Evolutionary conservation across 2,113 vertebrate species (phyloP).

Genomic region (Ceyx cyanopectus): DNA sequence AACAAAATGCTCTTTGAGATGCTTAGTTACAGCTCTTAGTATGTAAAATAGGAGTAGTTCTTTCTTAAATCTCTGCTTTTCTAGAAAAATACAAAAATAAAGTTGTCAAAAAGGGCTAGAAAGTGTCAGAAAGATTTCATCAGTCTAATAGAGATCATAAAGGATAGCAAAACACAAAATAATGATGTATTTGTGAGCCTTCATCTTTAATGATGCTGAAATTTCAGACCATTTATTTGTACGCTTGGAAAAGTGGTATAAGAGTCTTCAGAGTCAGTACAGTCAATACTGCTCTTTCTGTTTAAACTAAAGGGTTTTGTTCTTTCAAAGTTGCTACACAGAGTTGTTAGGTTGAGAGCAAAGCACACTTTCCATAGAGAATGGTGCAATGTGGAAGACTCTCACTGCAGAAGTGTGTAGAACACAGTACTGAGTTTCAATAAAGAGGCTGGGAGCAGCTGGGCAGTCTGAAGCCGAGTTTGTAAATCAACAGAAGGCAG

Average conservation of each 20-base stretch:
- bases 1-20: neutral
- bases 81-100: neutral
- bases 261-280: neutral
- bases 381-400: neutral
- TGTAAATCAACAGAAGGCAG: neutral
- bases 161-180: neutral
- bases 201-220: constrained; percentile 11
- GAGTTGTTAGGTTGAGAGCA: neutral
- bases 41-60: neutral
- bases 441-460: neutral
- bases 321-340: neutral
- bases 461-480: neutral
- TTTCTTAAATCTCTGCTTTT: neutral
- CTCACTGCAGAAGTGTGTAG: neutral
- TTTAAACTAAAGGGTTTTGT: neutral
- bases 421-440: neutral
- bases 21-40: neutral
- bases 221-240: constrained; percentile 13
- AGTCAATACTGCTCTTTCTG: neutral
- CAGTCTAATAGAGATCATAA: neutral
- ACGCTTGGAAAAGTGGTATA: neutral
- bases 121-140: constrained; percentile 16
- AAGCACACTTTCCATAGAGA: neutral
- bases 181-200: neutral
- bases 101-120: neutral